Evolutionary conservation across 2,888 invertebrate genomes (phyloP).

Genomic region (Euphydryas editha): DNA sequence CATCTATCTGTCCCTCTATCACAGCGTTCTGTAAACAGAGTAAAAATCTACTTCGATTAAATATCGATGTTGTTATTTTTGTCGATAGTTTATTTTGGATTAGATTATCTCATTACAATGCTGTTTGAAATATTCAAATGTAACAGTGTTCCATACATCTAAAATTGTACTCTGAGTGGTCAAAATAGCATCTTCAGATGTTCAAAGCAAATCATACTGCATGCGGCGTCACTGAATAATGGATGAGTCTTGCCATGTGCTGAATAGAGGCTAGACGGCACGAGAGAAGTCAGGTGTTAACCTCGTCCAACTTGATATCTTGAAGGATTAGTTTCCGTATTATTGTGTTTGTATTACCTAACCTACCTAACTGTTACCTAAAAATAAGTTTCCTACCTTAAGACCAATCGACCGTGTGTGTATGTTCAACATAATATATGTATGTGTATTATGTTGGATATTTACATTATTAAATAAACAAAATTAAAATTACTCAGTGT

Average conservation of each 20-base stretch:
- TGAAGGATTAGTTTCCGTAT: constrained; percentile 19
- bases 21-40: no score
- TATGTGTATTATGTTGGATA: no score
- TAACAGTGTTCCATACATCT: constrained; percentile 5
- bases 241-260: constrained; percentile 32
- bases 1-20: no score
- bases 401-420: no score
- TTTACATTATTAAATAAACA: no score
- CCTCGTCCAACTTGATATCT: constrained; percentile 18
- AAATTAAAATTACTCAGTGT: no score
- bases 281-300: constrained; percentile 30
- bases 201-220: constrained; percentile 37
- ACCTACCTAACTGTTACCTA: no score
- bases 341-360: neutral
- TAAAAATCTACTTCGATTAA: no score
- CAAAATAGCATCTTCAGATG: constrained; percentile 35
- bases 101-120: neutral
- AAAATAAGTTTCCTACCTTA: no score
- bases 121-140: neutral
- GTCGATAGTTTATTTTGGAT: no score
- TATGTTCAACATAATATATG: no score
- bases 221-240: constrained; percentile 38
- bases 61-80: neutral
- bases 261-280: constrained; percentile 23
- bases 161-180: constrained; percentile 27